A percentile compares a stretch with the other conserved stretches of the same genome.
Evolutionary conservation across 2,113 vertebrate genomes (phyloP).

Genomic region (Mormyrus lacerda): DNA sequence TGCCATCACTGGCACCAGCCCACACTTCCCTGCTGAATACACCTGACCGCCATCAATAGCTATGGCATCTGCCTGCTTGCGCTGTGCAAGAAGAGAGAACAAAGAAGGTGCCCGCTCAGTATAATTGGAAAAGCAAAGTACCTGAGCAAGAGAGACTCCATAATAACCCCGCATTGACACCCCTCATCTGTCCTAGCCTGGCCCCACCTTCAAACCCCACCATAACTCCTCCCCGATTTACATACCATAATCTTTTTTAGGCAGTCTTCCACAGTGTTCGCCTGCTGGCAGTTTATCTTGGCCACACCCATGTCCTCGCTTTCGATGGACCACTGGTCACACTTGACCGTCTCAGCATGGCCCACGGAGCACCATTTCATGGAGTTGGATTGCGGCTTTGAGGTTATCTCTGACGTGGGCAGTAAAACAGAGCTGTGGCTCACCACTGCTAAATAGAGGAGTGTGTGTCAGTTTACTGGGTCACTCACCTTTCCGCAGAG

Average conservation of each 20-base stretch:
- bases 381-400: not conserved
- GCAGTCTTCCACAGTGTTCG: conserved; percentile 58
- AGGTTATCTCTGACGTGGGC: conserved; percentile 31
- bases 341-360: conserved; percentile 65
- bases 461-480: not conserved
- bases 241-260: conserved; percentile 68
- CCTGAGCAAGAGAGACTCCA: not conserved
- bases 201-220: conserved; percentile 29
- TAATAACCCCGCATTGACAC: not conserved
- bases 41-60: conserved; percentile 75
- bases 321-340: conserved; percentile 65
- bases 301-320: conserved; percentile 28
- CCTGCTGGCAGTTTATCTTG: conserved; percentile 52
- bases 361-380: conserved; percentile 73
- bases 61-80: conserved; percentile 73
- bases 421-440: not conserved
- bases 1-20: conserved; percentile 69
- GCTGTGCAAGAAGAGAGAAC: conserved; percentile 49
- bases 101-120: not conserved
- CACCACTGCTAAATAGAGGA: not conserved
- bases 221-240: not conserved
- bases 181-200: conserved; percentile 57
- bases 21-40: conserved; percentile 73
- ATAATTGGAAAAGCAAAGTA: not conserved
- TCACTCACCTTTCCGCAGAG: conserved; percentile 61